phyloP scores from a whole-genome alignment of 2,797 vertebrate species.

The Eulemur albifrons region DNA sequence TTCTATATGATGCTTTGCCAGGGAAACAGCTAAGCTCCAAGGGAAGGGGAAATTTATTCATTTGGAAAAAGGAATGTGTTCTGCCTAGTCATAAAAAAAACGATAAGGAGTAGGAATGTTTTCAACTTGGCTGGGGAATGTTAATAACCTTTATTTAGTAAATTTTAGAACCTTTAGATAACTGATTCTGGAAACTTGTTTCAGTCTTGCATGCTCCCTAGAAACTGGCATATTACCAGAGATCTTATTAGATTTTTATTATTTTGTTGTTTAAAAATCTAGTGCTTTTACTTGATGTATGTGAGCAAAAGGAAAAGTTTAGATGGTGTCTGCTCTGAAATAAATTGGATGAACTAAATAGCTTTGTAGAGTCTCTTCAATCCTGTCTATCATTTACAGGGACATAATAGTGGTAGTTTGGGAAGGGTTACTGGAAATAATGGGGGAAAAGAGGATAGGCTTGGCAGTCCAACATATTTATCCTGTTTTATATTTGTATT shows the following conservation, averaged over 20 bases:
- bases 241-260: constrained; percentile 21
- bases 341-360: constrained; percentile 34
- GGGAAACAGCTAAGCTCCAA: constrained; percentile 42
- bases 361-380: constrained; percentile 23
- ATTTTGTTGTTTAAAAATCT: constrained; percentile 39
- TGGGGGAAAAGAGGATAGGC: not conserved
- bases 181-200: constrained; percentile 48
- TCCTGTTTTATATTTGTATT: not conserved
- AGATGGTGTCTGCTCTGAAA: constrained; percentile 26
- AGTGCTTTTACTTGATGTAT: constrained; percentile 34
- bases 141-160: constrained; percentile 53
- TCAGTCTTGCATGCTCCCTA: constrained; percentile 44
- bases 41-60: constrained; percentile 60
- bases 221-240: constrained; percentile 33
- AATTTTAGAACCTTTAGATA: constrained; percentile 35
- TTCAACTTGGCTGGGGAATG: constrained; percentile 48
- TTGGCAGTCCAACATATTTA: constrained; percentile 1
- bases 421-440: not conserved
- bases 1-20: constrained; percentile 63
- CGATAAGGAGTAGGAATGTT: constrained; percentile 45
- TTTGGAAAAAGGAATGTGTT: constrained; percentile 56
- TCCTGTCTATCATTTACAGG: not conserved
- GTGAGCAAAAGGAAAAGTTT: constrained; percentile 35
- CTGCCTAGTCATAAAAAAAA: constrained; percentile 55
- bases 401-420: constrained; percentile 26